phyloP scores from a whole-genome alignment of 2,113 vertebrate species.

The Mungos mungo region DNA sequence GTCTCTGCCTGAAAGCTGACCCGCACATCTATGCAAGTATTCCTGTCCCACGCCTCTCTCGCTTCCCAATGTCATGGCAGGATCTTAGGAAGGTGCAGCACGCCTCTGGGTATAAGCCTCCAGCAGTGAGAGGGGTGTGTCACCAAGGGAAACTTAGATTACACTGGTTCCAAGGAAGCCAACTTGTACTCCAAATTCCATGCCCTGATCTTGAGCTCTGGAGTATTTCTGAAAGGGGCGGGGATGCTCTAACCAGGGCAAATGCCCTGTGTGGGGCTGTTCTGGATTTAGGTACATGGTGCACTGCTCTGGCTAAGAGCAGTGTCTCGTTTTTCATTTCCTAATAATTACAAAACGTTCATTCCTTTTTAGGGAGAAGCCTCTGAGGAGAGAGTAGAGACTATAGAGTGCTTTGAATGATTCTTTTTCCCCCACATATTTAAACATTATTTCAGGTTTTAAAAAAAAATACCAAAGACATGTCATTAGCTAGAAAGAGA shows the following conservation, averaged over 20 bases:
- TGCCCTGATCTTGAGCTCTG: neutral
- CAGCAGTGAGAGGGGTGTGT: rapidly evolving
- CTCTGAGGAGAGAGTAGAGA: neutral
- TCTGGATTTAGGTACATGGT: neutral
- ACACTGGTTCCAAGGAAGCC: neutral
- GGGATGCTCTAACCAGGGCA: neutral
- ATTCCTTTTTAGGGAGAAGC: neutral
- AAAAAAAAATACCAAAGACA: neutral
- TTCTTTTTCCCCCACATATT: neutral
- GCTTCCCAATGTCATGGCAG: too few relatives aligned
- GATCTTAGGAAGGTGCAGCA: neutral
- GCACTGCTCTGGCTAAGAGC: neutral
- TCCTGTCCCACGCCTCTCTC: neutral
- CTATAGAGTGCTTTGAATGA: neutral
- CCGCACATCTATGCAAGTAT: neutral
- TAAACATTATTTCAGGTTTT: neutral
- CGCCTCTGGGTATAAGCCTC: rapidly evolving
- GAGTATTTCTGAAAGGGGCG: neutral
- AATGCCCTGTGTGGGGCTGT: rapidly evolving
- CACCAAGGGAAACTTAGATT: neutral
- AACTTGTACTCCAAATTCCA: neutral
- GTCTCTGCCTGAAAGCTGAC: neutral
- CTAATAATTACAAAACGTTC: neutral
- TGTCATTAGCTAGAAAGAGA: neutral
- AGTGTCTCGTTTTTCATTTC: neutral